Evolutionary conservation across 1,140 invertebrate genomes (phyloP).

Genomic region (Drosophila leontia): DNA sequence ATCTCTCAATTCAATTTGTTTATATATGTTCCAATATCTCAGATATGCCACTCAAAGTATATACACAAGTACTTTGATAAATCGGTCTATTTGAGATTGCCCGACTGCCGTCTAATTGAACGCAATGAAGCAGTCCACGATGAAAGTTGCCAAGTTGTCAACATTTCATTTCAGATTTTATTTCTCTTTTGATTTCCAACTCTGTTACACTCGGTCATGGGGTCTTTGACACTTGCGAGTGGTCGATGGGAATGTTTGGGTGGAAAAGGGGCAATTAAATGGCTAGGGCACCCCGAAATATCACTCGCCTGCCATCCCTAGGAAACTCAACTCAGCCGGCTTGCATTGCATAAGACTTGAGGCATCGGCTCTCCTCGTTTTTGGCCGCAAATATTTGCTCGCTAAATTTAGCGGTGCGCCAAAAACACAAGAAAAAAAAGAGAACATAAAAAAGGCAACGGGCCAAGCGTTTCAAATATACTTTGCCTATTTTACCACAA

Average conservation of each 20-base stretch:
- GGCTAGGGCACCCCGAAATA: constrained; percentile 61
- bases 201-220: constrained; percentile 77
- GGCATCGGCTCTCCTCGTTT: constrained; percentile 29
- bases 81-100: constrained; percentile 16
- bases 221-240: constrained; percentile 78
- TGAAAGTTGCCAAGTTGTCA: constrained; percentile 50
- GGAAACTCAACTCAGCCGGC: constrained; percentile 20
- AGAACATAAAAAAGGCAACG: constrained; percentile 55
- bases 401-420: constrained; percentile 78
- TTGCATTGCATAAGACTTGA: constrained; percentile 70
- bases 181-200: constrained; percentile 48
- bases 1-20: neutral
- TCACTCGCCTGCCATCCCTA: constrained; percentile 42
- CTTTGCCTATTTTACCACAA: constrained; percentile 47
- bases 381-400: constrained; percentile 69
- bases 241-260: constrained; percentile 5
- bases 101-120: constrained; percentile 40
- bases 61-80: constrained; percentile 13
- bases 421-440: constrained; percentile 22
- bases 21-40: constrained; percentile 17
- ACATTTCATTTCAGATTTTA: constrained; percentile 43
- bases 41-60: constrained; percentile 18
- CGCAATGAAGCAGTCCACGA: constrained; percentile 40
- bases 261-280: constrained; percentile 66
- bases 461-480: constrained; percentile 54